Evolutionary conservation across 2,113 vertebrate genomes (phyloP), one percentile per base, ranked within the genome.

Genomic region (Cathartes aura): DNA sequence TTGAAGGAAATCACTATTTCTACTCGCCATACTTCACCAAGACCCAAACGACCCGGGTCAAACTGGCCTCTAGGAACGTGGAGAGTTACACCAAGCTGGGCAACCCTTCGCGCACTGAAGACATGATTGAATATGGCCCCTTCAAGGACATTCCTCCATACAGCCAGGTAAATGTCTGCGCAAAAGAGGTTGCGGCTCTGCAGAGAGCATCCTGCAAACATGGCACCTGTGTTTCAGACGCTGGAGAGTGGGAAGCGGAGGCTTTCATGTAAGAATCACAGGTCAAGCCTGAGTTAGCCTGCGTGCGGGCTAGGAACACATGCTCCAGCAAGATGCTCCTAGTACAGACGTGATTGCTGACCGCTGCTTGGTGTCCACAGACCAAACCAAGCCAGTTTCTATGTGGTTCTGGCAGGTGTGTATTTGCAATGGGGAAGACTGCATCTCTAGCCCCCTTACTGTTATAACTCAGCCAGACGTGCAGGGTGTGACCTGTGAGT

Each of bases 1-100:
- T 99, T 81, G 99, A 99, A 96, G 99, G 99, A 59, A 99, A 99
- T 98, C 99, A 99, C 96, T 99, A 99, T 95, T 98, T 99, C 97
- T 99, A 99, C 95, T 99, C 99, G 0, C 99, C 99, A 0, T 99
- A 99, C 71, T 97, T 98, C 48, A 99, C 99, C 38, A 99, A 98
- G 93, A 99, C 98, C 84, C 99, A 99, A 97, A 99, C 98, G 1
- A 99, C 98, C 19, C 99, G 99, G 1, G 98, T 99, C 76, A 99
- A 99, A 58, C 98, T 99, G 72, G 98, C 99, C 74, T 99, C 99
- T 66, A 99, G 99, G 91, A 99, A 99, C 0, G 98, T 99, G n/a
- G 99, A 99, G 96, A 99, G 98, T 97, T 99, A 99, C 97, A 99
- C 99, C 95, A 99, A 99, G 92, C 98, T 99, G 96, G 99, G 99